A percentile compares a stretch with the other conserved stretches of the same genome.
These are phyloP conservation scores for Eriosoma lanigerum DNA, from an alignment of 1,140 invertebrate species.

Conservation along the genomic window DNA sequence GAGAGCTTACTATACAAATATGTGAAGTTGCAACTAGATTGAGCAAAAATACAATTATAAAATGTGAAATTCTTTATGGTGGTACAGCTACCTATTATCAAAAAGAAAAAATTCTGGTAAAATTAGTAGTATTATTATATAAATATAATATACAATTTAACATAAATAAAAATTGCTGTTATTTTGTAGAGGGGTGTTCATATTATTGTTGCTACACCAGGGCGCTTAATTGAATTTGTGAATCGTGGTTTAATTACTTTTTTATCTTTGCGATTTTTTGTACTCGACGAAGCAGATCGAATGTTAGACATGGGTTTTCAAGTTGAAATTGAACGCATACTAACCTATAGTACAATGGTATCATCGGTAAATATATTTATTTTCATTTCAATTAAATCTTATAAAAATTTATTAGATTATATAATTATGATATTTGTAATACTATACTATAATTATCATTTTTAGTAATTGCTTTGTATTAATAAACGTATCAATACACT, in stretches of 20 bases:
- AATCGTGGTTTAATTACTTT: conserved; percentile 73
- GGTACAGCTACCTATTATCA: conserved; percentile 67
- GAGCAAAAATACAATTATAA: conserved; percentile 71
- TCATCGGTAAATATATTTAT: conserved; percentile 57
- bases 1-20: conserved; percentile 89
- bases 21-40: conserved; percentile 84
- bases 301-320: conserved; percentile 94
- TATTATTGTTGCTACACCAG: conserved; percentile 91
- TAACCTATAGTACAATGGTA: conserved; percentile 75
- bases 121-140: neutral
- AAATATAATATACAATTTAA: too few species aligned
- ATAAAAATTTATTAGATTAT: too few species aligned
- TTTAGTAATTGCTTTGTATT: too few species aligned
- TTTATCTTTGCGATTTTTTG: conserved; percentile 73
- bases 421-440: too few species aligned
- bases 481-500: too few species aligned
- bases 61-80: conserved; percentile 79
- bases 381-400: neutral
- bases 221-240: conserved; percentile 85
- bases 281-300: conserved; percentile 95
- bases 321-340: conserved; percentile 73
- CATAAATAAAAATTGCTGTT: neutral
- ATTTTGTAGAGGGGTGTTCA: conserved; percentile 72
- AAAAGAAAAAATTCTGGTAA: conserved; percentile 43
- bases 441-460: too few species aligned